Conservation (phyloP, 2,888 invertebrate species). For the Brassicogethes aeneus region DNA sequence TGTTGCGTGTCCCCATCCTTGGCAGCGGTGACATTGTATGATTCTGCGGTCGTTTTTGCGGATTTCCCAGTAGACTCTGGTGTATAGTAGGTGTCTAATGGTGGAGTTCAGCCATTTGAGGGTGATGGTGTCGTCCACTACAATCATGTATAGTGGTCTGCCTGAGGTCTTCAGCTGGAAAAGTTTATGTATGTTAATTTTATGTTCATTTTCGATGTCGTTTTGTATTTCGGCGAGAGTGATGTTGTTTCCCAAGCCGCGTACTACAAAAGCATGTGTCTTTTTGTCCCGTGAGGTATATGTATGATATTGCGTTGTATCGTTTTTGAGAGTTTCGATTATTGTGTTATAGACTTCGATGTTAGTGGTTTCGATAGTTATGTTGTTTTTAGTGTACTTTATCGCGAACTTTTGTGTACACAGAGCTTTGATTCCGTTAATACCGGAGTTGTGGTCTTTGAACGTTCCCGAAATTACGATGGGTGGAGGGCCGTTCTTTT, state of each 20-base stretch:
- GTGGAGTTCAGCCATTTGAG: constrained; percentile 3
- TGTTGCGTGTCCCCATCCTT: no score
- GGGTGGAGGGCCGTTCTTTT: no score
- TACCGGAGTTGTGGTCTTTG: no score
- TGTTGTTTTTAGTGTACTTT: no score
- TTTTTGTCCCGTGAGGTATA: background rate
- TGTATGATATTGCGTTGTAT: background rate
- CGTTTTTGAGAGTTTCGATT: background rate
- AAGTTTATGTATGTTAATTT: background rate
- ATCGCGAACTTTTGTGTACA: no score
- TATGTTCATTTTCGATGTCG: background rate
- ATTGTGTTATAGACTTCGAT: no score
- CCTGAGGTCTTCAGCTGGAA: background rate
- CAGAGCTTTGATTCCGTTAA: no score
- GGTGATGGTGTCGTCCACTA: background rate
- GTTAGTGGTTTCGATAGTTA: no score
- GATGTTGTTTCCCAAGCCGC: background rate
- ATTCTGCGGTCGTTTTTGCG: constrained; percentile 16
- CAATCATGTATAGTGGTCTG: constrained; percentile 5
- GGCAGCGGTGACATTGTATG: constrained; percentile 25
- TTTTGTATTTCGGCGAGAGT: background rate
- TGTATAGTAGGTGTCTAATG: constrained; percentile 3
- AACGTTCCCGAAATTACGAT: no score
- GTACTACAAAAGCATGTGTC: background rate
- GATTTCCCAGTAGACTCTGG: constrained; percentile 8